Conservation (phyloP, 2,797 vertebrate genomes). For the Cossypha heuglini region DNA sequence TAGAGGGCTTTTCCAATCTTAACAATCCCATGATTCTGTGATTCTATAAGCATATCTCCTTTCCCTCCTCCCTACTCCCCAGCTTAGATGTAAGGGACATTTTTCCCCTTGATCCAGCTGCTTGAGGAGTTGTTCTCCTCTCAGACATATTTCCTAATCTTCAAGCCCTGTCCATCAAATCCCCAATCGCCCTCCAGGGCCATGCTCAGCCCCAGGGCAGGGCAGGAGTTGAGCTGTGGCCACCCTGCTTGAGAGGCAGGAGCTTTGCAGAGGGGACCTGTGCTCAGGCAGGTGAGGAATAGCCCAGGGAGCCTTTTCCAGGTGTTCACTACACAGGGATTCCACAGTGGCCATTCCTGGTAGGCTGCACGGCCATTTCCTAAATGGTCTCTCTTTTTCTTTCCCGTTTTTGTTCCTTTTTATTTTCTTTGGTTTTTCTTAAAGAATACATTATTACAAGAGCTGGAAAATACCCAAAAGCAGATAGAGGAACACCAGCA, state of each 20-base stretch:
- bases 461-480: slow-evolving; percentile 92
- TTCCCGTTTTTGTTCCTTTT: slow-evolving; percentile 15
- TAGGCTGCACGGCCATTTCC: fast-evolving
- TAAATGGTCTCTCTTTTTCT: slow-evolving; percentile 23
- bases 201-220: fast-evolving
- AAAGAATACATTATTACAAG: slow-evolving; percentile 91
- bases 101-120: background rate
- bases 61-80: background rate
- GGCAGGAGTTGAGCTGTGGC: background rate
- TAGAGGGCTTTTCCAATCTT: background rate
- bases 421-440: background rate
- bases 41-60: background rate
- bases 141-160: background rate
- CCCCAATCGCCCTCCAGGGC: background rate
- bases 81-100: background rate
- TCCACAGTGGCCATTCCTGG: fast-evolving
- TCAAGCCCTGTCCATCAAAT: background rate
- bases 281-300: background rate
- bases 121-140: background rate
- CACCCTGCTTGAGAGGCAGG: background rate
- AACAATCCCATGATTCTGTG: background rate
- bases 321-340: fast-evolving
- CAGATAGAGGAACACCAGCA: slow-evolving; percentile 92
- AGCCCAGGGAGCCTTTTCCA: background rate
- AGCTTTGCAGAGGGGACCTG: background rate